Base-by-base conservation (phyloP, 2,888 invertebrate species). In the Listrodromus nycthemerus region DNA sequence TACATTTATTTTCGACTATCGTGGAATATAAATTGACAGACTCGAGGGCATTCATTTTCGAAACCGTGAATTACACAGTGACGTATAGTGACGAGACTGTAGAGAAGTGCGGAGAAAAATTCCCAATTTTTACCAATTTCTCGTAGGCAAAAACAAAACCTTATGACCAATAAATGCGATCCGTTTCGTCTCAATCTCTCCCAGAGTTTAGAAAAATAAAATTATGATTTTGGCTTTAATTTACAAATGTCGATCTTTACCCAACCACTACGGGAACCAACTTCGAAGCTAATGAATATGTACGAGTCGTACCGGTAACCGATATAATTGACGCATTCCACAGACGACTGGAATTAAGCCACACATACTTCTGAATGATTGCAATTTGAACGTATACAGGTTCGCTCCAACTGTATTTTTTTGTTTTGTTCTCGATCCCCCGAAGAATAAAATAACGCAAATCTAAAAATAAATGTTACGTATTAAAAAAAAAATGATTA, bases 261-360 rank as follows among this genome's bases (percentile, higher is more conserved):
- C 55, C 8, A 27, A 63, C 41, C 33, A 71, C 41, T 10, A 58
- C 76, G 61, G 61, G 30, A 33, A 19, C n/a, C 41, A 41, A 73
- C 27, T 69, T 30, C 27, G 33, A 21, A 37, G 48, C 48, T 82
- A 82, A 82, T 82, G 30, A 73, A 73, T 50, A 41, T 63, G 67
- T 24, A 37, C 37, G 58, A 24, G 21, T 61, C 33, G 73, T 76
- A 13, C n/a, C 33, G 52, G 45, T 24, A 66, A 45, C 41, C 61
- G 21, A 63, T 52, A 63, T 78, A 82, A 82, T 78, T 78, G 67
- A 67, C 61, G 82, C 82, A 82, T 78, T 78, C 73, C 77, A 27
- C 19, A 21, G 13, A 30, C 45, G 48, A 67, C 55, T 58, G 21
- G 16, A 19, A 27, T 66, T 66, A 16, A 37, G 3, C 7, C 13